Evolutionary conservation across 2,797 vertebrate species (phyloP).

Genomic region (Propithecus deckenii): DNA sequence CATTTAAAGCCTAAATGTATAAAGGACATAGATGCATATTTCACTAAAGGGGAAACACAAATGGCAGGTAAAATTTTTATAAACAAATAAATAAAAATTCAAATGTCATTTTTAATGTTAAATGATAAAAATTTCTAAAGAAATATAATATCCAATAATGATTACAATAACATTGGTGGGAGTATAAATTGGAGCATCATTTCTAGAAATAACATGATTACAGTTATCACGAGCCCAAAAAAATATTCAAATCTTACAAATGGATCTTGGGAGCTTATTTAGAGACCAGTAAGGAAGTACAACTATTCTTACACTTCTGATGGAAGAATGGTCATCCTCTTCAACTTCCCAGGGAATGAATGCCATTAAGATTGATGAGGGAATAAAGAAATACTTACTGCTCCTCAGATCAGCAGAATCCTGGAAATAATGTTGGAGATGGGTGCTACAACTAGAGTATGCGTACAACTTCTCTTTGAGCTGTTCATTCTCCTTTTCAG

Average conservation of each 20-base stretch:
- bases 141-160: neutral
- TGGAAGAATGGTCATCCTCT: neutral
- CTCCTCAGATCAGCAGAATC: neutral
- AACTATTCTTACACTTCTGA: neutral
- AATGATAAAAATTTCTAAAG: constrained; percentile 20
- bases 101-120: neutral
- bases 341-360: neutral
- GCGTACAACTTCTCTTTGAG: neutral
- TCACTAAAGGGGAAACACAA: neutral
- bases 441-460: neutral
- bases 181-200: neutral
- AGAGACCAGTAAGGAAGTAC: neutral
- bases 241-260: neutral
- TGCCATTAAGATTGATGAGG: neutral
- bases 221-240: neutral
- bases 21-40: neutral
- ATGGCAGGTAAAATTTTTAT: neutral
- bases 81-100: neutral
- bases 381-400: neutral
- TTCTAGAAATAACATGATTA: constrained; percentile 26
- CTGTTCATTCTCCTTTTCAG: neutral
- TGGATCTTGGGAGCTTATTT: neutral
- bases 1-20: neutral
- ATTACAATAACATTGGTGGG: neutral
- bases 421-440: constrained; percentile 7